These are phyloP conservation scores for Epicampocera succincta DNA, from an alignment of 2,888 invertebrate species.

Conservation along the genomic window DNA sequence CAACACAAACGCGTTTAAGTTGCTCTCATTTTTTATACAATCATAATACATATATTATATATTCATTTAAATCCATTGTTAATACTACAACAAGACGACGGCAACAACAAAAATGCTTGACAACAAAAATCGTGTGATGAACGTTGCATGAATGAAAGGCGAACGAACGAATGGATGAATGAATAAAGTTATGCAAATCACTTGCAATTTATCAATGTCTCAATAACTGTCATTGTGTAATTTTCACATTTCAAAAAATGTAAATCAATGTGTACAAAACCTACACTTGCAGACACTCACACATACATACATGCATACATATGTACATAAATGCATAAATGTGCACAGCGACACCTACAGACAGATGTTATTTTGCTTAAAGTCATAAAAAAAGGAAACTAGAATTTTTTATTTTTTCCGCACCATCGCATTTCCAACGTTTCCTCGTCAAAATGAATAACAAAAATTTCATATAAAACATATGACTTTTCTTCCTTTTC, in stretches of 20 bases:
- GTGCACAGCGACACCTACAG: no score
- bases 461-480: constrained; percentile 32
- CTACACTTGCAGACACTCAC: constrained; percentile 9
- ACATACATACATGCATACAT: background rate
- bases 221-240: constrained; percentile 70
- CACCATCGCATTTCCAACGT: constrained; percentile 7
- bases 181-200: constrained; percentile 69
- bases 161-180: constrained; percentile 44
- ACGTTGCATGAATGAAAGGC: constrained; percentile 14
- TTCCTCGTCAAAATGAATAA: constrained; percentile 20
- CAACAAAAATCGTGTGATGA: constrained; percentile 34
- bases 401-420: constrained; percentile 25
- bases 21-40: constrained; percentile 6
- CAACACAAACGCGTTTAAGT: constrained; percentile 35
- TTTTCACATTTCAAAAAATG: constrained; percentile 70
- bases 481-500: constrained; percentile 1
- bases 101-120: constrained; percentile 36
- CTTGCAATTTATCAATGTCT: constrained; percentile 70
- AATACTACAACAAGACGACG: constrained; percentile 22
- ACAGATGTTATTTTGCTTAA: constrained; percentile 36
- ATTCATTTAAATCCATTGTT: constrained; percentile 52
- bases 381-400: constrained; percentile 8
- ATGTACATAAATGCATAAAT: background rate
- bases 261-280: constrained; percentile 63
- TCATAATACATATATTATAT: constrained; percentile 15